Evolutionary conservation across 2,888 invertebrate genomes (phyloP).

Genomic region (Piscicola geometra): DNA sequence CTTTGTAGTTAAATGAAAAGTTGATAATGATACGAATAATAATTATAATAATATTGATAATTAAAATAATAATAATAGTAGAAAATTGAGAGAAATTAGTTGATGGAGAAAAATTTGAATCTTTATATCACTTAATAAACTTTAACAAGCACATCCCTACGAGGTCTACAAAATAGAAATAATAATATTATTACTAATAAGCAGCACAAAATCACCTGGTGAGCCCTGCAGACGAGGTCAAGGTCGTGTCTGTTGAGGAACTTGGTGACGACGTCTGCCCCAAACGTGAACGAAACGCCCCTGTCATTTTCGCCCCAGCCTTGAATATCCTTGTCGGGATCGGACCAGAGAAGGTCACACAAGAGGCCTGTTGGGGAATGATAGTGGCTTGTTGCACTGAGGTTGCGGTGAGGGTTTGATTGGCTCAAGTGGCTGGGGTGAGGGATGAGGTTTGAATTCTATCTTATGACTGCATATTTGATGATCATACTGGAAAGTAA

Average conservation of each 20-base stretch:
- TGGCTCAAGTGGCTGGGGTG: no score
- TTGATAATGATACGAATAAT: no score
- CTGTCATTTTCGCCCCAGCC: constrained; percentile 97
- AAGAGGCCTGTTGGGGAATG: constrained; percentile 68
- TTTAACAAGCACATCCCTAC: neutral
- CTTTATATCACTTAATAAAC: neutral
- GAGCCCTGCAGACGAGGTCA: constrained; percentile 93
- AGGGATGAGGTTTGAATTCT: no score
- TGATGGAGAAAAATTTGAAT: neutral
- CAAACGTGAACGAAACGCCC: constrained; percentile 96
- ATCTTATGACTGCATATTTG: no score
- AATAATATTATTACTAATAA: neutral
- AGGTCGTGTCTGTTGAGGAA: constrained; percentile 84
- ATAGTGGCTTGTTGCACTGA: neutral
- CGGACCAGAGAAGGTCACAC: constrained; percentile 93
- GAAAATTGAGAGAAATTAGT: no score
- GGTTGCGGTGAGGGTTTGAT: no score
- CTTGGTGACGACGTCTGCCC: constrained; percentile 85
- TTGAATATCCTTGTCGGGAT: constrained; percentile 66
- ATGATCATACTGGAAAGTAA: no score
- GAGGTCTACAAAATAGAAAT: neutral
- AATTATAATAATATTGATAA: no score
- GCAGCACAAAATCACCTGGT: constrained; percentile 72
- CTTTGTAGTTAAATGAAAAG: no score
- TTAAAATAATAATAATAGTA: no score